phyloP scores from a whole-genome alignment of 2,888 invertebrate genomes.

The Luffia ferchaultella region DNA sequence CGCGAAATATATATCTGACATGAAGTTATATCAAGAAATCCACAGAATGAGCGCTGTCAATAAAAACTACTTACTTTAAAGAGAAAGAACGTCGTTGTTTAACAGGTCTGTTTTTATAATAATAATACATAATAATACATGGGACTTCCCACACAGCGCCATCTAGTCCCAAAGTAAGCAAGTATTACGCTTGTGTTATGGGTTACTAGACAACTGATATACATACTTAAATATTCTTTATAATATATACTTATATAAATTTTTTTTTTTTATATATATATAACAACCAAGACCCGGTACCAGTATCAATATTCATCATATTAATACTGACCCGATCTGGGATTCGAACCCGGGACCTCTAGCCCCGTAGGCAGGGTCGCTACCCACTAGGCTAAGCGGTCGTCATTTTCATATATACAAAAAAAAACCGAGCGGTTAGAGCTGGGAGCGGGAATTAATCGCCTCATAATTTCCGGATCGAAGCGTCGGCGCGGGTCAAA shows the following conservation, averaged over 20 bases:
- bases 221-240: background rate
- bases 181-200: no score
- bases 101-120: no score
- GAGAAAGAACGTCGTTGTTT: no score
- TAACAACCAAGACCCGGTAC: background rate
- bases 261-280: background rate
- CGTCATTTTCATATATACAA: background rate
- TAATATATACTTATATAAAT: background rate
- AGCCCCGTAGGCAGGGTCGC: background rate
- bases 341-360: background rate
- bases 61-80: no score
- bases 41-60: no score
- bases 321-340: background rate
- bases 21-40: no score
- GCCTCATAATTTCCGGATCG: background rate
- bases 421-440: background rate
- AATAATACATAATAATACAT: no score
- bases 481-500: background rate
- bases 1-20: no score
- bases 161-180: no score
- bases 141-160: no score
- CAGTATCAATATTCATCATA: background rate
- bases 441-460: background rate
- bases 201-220: no score
- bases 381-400: background rate